phyloP scores from a whole-genome alignment of 2,113 vertebrate genomes.

The Pycnonotus jocosus region DNA sequence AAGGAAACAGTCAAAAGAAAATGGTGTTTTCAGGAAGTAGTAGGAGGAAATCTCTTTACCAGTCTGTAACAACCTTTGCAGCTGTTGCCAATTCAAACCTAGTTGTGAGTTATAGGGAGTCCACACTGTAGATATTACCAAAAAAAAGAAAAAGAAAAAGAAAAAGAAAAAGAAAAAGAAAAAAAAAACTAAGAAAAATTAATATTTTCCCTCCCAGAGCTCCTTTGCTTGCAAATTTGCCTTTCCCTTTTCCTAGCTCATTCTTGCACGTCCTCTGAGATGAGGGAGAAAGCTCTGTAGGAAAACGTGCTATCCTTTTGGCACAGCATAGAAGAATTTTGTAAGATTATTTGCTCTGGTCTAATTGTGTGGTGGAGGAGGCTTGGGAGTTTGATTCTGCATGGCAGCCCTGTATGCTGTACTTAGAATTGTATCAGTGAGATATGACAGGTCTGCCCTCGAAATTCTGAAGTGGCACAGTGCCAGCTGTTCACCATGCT shows the following conservation, averaged over 20 bases:
- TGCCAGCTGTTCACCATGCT: constrained; percentile 19
- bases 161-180: too few relatives aligned
- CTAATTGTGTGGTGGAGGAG: neutral
- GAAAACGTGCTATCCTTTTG: neutral
- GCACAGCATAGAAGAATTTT: neutral
- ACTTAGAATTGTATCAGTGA: constrained; percentile 19
- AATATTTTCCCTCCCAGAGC: neutral
- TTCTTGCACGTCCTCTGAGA: neutral
- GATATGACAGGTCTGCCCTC: constrained; percentile 46
- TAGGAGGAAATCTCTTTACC: neutral
- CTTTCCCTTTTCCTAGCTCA: neutral
- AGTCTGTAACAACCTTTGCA: neutral
- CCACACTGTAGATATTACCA: neutral
- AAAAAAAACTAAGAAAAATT: neutral
- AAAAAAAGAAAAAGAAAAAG: neutral
- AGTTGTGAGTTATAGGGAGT: neutral
- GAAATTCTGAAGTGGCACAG: constrained; percentile 17
- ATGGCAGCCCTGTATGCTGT: neutral
- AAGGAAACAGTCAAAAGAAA: neutral
- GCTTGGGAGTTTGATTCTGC: neutral
- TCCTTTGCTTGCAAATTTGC: neutral
- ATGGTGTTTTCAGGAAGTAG: neutral
- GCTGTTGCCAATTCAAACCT: neutral
- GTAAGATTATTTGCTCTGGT: neutral
- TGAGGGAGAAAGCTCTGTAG: neutral